Base-by-base conservation (phyloP, 2,113 vertebrate species). In the Odocoileus virginianus region DNA sequence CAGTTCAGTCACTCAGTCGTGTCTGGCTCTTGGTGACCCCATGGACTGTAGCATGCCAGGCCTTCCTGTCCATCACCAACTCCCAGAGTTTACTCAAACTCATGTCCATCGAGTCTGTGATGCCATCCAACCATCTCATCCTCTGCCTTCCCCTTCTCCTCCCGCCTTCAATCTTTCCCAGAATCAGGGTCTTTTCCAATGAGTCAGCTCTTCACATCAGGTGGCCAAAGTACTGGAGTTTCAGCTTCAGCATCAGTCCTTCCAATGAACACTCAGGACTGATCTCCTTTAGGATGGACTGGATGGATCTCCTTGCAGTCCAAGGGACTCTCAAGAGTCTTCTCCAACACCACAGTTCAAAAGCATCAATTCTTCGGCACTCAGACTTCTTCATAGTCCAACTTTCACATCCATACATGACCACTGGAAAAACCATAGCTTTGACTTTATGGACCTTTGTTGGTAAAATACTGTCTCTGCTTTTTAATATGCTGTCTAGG, bases 151-250 rank as follows among this genome's bases (percentile, higher is more conserved):
- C 17, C n/a, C 64, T 71, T 71, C n/a, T 36, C 9, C 64, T 67
- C 17, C 33, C 0, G 17, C 16, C 33, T 2, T 5, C 9, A 21
- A 36, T 36, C n/a, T 4, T 2, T 71, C 33, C 64, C n/a, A 71
- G 64, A 1, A 36, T 36, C 64, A 71, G 4, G 33, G 64, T 67
- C 33, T 67, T n/a, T n/a, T n/a, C 61, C 33, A 67, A 19, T n/a
- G 1, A 67, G 61, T 67, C 33, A 67, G 0, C 33, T 67, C 16
- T 67, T 67, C 0, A 1, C 16, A 67, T 67, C 4, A 67, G 33
- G 64, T n/a, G 33, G 64, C 64, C 64, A 21, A 67, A 36, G 33
- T 21, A 36, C 1, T 36, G 64, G 17, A 67, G 64, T 67, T 36
- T 11, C 64, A 67, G 4, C 64, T 67, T 67, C 2, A 36, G 33